Percentiles rank a stretch among this genome's conserved stretches.
These are phyloP conservation scores for Lasiurus cinereus DNA, from an alignment of 2,113 vertebrate genomes.

Conservation along the genomic window DNA sequence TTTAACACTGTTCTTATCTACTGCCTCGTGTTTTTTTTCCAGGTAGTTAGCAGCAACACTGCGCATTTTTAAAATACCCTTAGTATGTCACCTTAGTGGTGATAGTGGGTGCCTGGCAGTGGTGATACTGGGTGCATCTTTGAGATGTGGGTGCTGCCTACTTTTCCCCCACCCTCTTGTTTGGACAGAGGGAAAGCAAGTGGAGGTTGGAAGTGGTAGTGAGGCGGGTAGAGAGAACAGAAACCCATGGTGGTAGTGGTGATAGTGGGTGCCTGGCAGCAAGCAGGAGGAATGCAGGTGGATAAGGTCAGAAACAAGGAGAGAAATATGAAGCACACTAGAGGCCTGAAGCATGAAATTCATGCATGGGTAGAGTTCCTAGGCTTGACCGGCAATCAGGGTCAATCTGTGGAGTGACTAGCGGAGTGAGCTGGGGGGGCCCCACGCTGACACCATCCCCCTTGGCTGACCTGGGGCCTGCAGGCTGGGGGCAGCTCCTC, in stretches of 20 bases:
- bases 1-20: neutral
- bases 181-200: neutral
- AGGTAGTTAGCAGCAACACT: neutral
- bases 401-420: too few relatives aligned
- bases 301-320: neutral
- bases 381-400: too few relatives aligned
- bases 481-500: too few relatives aligned
- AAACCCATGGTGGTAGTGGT: rapidly evolving
- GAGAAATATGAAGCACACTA: neutral
- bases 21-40: conserved; percentile 16
- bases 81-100: neutral
- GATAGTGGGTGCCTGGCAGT: too few relatives aligned
- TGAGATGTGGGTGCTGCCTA: neutral
- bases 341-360: too few relatives aligned
- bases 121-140: too few relatives aligned
- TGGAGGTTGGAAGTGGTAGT: neutral
- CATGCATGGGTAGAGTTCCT: too few relatives aligned
- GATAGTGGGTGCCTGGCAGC: rapidly evolving
- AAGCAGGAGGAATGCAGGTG: neutral
- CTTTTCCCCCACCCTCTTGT: neutral
- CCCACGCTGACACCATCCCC: rapidly evolving
- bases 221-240: neutral
- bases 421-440: too few relatives aligned
- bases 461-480: too few relatives aligned
- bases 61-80: conserved; percentile 25